These are phyloP conservation scores for Perdita meconis DNA, from an alignment of 2,888 invertebrate species.

Conservation along the genomic window DNA sequence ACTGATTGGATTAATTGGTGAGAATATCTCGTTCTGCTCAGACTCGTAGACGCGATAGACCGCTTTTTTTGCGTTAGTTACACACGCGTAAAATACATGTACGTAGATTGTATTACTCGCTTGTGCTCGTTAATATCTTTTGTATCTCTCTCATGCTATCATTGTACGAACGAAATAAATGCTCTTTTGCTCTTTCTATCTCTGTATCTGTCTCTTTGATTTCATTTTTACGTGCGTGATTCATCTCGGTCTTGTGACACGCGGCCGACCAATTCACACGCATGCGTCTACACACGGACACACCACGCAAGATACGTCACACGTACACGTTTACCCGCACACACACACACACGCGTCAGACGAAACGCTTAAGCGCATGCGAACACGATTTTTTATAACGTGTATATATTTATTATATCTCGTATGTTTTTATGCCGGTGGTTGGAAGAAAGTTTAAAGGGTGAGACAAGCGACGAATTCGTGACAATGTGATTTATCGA, in stretches of 20 bases:
- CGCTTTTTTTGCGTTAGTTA: constrained; percentile 51
- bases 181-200: constrained; percentile 44
- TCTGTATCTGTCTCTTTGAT: constrained; percentile 47
- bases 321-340: constrained; percentile 11
- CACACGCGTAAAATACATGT: constrained; percentile 26
- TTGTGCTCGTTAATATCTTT: constrained; percentile 52
- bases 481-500: not conserved
- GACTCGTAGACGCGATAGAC: constrained; percentile 43
- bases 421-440: constrained; percentile 23
- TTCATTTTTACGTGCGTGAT: constrained; percentile 14
- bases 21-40: constrained; percentile 20
- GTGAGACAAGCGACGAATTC: not conserved
- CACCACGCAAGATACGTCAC: too few species aligned
- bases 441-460: not conserved
- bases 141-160: constrained; percentile 53
- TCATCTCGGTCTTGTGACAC: constrained; percentile 22
- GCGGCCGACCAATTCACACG: constrained; percentile 23
- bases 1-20: constrained; percentile 50
- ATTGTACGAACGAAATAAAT: constrained; percentile 56
- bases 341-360: constrained; percentile 5
- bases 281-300: constrained; percentile 15
- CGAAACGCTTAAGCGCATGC: constrained; percentile 59
- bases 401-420: constrained; percentile 5
- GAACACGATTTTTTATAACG: constrained; percentile 49
- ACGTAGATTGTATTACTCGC: constrained; percentile 40